phyloP scores from a whole-genome alignment of 1,140 invertebrate genomes.

The Drosophila lowei region DNA sequence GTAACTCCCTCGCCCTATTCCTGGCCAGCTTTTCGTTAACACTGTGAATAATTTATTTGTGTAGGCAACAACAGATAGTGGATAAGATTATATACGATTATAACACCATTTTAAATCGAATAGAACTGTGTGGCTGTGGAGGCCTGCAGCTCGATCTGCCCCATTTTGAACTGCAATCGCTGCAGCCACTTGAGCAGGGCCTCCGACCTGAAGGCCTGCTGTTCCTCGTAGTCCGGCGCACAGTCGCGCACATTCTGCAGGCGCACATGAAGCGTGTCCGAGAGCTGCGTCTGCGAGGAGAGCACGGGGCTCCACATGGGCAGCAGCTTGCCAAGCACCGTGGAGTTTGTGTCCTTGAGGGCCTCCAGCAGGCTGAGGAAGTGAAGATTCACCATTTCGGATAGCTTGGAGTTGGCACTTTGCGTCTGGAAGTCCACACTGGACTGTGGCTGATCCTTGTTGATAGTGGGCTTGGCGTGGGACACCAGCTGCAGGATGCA shows the following conservation, averaged over 20 bases:
- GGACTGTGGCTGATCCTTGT: conserved; percentile 51
- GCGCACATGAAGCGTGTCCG: conserved; percentile 94
- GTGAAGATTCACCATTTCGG: conserved; percentile 98
- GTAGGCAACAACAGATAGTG: conserved; percentile 28
- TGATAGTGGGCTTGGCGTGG: conserved; percentile 91
- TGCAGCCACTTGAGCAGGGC: conserved; percentile 93
- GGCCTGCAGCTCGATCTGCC: conserved; percentile 98
- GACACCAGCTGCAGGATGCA: conserved; percentile 96
- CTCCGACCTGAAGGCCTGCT: conserved; percentile 72
- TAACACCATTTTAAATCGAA: conserved; percentile 67
- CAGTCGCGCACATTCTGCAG: conserved; percentile 94
- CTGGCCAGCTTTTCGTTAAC: conserved; percentile 5
- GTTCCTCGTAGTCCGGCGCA: conserved; percentile 84
- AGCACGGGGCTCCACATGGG: conserved; percentile 96
- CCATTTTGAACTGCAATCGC: conserved; percentile 98
- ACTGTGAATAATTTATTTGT: conserved; percentile 39
- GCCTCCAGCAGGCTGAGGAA: conserved; percentile 98
- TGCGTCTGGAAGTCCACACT: conserved; percentile 67
- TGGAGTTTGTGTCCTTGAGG: conserved; percentile 96
- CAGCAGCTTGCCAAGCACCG: conserved; percentile 93
- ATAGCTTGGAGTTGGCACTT: conserved; percentile 86
- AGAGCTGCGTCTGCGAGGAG: conserved; percentile 93
- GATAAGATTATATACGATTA: conserved; percentile 26
- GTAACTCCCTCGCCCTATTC: conserved; percentile 18
- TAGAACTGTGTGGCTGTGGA: conserved; percentile 87